phyloP scores from a whole-genome alignment of 2,113 vertebrate species.

The Elanus axillaris region DNA sequence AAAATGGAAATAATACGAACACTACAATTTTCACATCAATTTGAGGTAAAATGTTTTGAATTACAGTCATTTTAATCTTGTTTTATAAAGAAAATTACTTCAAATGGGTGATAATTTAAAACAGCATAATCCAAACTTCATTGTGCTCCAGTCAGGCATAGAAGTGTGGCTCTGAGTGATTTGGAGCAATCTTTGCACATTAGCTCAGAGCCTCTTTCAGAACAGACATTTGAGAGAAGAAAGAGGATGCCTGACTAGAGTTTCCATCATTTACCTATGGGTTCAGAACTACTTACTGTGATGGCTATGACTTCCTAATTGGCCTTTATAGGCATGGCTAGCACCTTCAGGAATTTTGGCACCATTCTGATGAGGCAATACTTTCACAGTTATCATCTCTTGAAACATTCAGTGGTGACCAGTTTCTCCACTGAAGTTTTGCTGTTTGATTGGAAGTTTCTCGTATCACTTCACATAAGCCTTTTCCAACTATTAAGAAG shows the following conservation, averaged over 20 bases:
- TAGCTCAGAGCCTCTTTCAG: background rate
- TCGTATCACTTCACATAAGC: background rate
- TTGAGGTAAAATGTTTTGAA: constrained; percentile 68
- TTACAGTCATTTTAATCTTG: constrained; percentile 66
- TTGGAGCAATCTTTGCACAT: constrained; percentile 24
- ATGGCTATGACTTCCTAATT: background rate
- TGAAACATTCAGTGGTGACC: background rate
- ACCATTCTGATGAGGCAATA: background rate
- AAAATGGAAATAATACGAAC: constrained; percentile 66
- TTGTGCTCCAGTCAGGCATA: constrained; percentile 9
- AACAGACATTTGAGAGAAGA: background rate
- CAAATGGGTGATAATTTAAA: constrained; percentile 64
- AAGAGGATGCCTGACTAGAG: background rate
- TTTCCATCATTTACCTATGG: background rate
- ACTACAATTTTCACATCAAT: constrained; percentile 66
- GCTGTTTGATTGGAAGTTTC: background rate
- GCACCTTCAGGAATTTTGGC: background rate
- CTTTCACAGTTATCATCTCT: background rate
- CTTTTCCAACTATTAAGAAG: background rate
- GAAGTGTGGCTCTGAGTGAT: background rate
- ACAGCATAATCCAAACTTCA: constrained; percentile 51
- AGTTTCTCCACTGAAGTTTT: background rate
- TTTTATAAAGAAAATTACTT: constrained; percentile 66
- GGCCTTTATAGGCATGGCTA: background rate
- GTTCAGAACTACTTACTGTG: background rate